These are phyloP conservation scores for Molossus molossus DNA, from an alignment of 2,797 vertebrate genomes.

Conservation along the genomic window DNA sequence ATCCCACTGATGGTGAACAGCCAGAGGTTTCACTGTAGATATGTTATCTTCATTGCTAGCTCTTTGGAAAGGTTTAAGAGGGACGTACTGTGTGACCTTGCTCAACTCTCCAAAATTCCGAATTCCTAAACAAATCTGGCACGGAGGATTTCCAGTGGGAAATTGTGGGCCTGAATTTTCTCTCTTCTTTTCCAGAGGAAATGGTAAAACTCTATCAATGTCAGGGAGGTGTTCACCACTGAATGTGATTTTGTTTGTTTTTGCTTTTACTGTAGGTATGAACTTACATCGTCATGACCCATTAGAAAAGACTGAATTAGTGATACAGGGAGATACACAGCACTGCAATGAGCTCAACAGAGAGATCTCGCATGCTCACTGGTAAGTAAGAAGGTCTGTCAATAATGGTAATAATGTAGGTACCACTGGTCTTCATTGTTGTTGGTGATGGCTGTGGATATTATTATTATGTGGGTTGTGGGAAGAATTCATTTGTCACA, in stretches of 20 bases:
- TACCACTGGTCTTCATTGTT: not conserved
- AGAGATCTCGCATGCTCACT: not conserved
- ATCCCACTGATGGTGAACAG: not conserved
- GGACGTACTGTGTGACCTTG: not conserved
- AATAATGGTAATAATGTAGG: not conserved
- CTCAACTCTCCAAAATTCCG: not conserved
- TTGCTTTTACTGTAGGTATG: not conserved
- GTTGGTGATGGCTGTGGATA: not conserved
- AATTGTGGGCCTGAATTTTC: not conserved
- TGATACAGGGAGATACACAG: not conserved
- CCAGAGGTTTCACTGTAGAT: not conserved
- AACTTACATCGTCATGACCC: not conserved
- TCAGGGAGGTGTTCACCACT: not conserved
- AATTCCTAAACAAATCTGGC: not conserved
- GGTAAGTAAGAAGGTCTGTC: not conserved
- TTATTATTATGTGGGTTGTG: not conserved
- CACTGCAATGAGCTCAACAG: not conserved
- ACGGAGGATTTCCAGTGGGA: not conserved
- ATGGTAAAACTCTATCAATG: not conserved
- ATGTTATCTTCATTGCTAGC: not conserved
- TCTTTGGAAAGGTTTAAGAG: not conserved
- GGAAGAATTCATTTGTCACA: slow-evolving; percentile 32
- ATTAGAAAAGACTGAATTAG: slow-evolving; percentile 14
- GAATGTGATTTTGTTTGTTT: not conserved
- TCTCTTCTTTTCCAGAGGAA: not conserved